phyloP scores from a whole-genome alignment of 2,888 invertebrate genomes.

The Acleris emargana region DNA sequence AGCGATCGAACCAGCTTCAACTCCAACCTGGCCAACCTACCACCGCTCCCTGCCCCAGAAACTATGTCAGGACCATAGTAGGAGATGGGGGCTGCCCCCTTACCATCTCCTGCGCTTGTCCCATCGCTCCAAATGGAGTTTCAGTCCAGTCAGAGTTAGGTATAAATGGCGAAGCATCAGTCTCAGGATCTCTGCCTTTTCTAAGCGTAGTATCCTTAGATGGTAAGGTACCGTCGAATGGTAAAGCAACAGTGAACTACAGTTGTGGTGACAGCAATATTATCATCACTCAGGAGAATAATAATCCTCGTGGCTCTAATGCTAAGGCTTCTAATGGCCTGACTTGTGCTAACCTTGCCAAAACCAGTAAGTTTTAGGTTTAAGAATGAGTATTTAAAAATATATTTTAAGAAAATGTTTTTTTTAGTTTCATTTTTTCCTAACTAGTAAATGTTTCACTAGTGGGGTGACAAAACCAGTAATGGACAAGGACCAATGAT shows the following conservation, averaged over 20 bases:
- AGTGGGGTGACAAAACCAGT: no score
- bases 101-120: slow-evolving; percentile 47
- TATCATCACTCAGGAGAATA: slow-evolving; percentile 25
- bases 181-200: slow-evolving; percentile 43
- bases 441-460: no score
- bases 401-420: no score
- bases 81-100: slow-evolving; percentile 21
- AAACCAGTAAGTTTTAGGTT: background rate
- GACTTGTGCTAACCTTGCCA: background rate
- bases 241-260: slow-evolving; percentile 34
- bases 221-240: slow-evolving; percentile 20
- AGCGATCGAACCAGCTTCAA: no score
- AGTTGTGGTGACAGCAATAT: slow-evolving; percentile 44
- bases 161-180: slow-evolving; percentile 50
- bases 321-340: background rate
- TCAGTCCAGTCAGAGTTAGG: slow-evolving; percentile 51
- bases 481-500: no score
- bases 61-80: slow-evolving; percentile 7
- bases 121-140: slow-evolving; percentile 51
- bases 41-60: background rate
- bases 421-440: no score
- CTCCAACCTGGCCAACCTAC: no score
- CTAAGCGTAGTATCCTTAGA: slow-evolving; percentile 27
- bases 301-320: slow-evolving; percentile 20
- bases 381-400: no score